Percentiles rank a stretch among this genome's conserved stretches.
Conservation (phyloP, 2,888 invertebrate genomes). For the Caenorhabditis sp. region DNA sequence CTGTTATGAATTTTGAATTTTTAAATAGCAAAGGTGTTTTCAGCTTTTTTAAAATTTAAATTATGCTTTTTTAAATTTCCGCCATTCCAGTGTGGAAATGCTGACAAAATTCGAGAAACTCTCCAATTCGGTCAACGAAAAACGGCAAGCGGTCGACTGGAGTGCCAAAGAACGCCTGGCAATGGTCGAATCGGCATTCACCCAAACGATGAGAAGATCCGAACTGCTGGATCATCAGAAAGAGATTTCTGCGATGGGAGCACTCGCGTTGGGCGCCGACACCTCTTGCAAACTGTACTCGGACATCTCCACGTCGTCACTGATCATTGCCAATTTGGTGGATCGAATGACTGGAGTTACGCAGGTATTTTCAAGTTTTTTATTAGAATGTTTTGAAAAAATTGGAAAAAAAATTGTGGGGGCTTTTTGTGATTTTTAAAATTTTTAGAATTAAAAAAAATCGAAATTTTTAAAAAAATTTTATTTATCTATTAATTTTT, state of each 20-base stretch:
- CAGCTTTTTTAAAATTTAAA: no score
- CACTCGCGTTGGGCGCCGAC: conserved; percentile 37
- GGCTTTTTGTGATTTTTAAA: no score
- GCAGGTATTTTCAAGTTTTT: neutral
- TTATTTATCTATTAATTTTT: no score
- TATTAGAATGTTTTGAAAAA: no score
- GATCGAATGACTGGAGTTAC: conserved; percentile 45
- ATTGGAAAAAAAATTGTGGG: neutral
- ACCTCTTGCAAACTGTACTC: conserved; percentile 52
- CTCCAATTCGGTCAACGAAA: conserved; percentile 6
- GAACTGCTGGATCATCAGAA: conserved; percentile 44
- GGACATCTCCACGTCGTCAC: conserved; percentile 42
- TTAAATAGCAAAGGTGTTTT: no score
- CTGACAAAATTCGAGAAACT: conserved; percentile 62
- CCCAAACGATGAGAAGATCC: conserved; percentile 57
- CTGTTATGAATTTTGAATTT: no score
- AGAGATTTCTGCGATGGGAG: conserved; percentile 49
- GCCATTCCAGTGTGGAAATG: conserved; percentile 48
- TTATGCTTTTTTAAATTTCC: no score
- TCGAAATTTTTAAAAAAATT: no score
- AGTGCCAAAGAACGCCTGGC: conserved; percentile 39
- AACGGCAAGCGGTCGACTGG: conserved; percentile 40
- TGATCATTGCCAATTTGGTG: conserved; percentile 46
- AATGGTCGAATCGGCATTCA: conserved; percentile 47
- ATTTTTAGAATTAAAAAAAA: no score